Base-by-base conservation (phyloP, 30 jellyfish, hydroid and myxozoan genomes). In the Mastigias papua region DNA sequence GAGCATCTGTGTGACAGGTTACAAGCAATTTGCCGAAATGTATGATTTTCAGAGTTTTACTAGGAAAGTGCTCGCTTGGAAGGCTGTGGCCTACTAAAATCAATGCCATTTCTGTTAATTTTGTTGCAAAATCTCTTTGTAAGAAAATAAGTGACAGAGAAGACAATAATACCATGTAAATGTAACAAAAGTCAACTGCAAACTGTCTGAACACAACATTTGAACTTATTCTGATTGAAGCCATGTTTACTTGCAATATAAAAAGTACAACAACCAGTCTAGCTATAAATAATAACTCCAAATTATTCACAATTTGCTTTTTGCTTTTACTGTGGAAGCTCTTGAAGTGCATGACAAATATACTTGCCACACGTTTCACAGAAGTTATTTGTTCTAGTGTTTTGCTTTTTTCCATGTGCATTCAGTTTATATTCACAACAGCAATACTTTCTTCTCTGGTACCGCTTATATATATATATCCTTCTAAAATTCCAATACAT, bases 331-430 rank as follows among this genome's bases (percentile, higher is more conserved):
- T 49, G 21, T 49, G 65, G 21, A 49, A 49, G 65, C 21, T 49
- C 21, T 49, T 49, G 65, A 49, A 49, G 21, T 21, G 65, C 65
- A 49, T 49, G 21, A 21, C 86, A 65, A 69, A 82, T 51, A 62
- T 25, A 66, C 48, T 69, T 82, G 70, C 31, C 88, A 82, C 92
- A 82, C 51, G 16, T n/a, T n/a, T n/a, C n/a, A n/a, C n/a, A n/a
- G n/a, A n/a, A n/a, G n/a, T n/a, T n/a, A n/a, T n/a, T n/a, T n/a
- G n/a, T n/a, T n/a, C n/a, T n/a, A n/a, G n/a, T n/a, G n/a, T n/a
- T n/a, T n/a, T n/a, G n/a, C 37, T 57, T 64, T 32, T 21, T 67
- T 65, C 92, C 77, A 50, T 32, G 51, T 16, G 5, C 27, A 31
- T 49, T 33, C 42, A 17, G 77, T 33, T 25, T 70, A 37, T 69